Conservation (phyloP, 2,888 invertebrate genomes). For the Aphelenchoides bicaudatus region DNA sequence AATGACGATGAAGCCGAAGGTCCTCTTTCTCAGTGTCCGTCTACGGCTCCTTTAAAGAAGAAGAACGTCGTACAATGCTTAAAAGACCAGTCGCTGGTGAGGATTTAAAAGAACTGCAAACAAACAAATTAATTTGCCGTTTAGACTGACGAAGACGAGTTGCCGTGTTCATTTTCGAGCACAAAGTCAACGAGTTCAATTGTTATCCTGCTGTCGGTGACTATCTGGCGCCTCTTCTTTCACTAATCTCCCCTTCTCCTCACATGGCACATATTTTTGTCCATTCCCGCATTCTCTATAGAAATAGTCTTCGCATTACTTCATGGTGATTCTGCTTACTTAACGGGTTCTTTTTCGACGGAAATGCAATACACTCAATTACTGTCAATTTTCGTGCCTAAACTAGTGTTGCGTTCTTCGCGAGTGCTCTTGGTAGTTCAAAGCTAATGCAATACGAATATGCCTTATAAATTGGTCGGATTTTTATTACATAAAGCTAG, state of each 20-base stretch:
- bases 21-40: conserved; percentile 26
- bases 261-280: not conserved
- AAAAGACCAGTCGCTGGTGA: conserved; percentile 20
- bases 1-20: conserved; percentile 17
- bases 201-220: not conserved
- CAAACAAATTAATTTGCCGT: not conserved
- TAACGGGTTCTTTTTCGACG: too few species aligned
- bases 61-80: conserved; percentile 38
- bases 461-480: too few species aligned
- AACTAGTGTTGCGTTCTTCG: too few species aligned
- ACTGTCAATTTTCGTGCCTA: too few species aligned
- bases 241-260: not conserved
- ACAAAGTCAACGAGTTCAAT: not conserved
- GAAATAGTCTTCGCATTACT: too few species aligned
- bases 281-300: too few species aligned
- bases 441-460: too few species aligned
- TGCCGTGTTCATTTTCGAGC: conserved; percentile 1
- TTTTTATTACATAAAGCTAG: too few species aligned
- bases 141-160: conserved; percentile 3
- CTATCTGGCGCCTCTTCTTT: not conserved
- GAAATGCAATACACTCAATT: too few species aligned
- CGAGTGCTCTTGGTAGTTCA: too few species aligned
- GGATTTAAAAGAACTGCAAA: not conserved
- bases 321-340: too few species aligned
- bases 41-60: conserved; percentile 28